Conservation (phyloP, 2,113 vertebrate genomes). For the Dryoscopus gambensis region DNA sequence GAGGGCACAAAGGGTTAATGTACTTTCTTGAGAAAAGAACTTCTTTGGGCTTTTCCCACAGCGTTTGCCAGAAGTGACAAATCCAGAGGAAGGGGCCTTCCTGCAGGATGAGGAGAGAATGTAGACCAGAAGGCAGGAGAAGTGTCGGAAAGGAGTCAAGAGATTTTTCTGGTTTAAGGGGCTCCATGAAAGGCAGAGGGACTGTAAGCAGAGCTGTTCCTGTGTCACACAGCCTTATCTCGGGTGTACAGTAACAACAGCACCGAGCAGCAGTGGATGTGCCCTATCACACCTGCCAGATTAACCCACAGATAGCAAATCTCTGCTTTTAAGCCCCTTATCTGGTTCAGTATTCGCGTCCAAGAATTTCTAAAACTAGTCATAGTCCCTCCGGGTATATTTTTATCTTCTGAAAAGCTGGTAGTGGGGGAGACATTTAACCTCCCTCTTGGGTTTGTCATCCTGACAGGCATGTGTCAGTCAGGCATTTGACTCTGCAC, state of each 20-base stretch:
- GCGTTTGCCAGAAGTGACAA: not conserved
- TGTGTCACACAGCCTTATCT: not conserved
- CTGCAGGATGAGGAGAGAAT: not conserved
- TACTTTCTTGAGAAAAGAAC: not conserved
- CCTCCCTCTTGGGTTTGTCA: not conserved
- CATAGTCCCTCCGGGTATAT: not conserved
- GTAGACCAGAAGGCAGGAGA: not conserved
- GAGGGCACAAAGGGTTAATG: not conserved
- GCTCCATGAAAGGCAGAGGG: not conserved
- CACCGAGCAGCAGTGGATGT: accelerated
- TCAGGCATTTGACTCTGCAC: not conserved
- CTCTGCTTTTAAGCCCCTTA: not conserved
- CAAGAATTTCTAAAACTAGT: not conserved
- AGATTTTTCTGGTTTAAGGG: not conserved
- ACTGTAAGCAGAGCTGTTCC: not conserved
- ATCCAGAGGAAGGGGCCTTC: not conserved
- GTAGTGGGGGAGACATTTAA: not conserved
- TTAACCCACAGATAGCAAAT: not conserved
- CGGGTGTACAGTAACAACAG: not conserved
- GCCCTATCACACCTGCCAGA: not conserved
- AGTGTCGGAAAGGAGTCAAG: accelerated
- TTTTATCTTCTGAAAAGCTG: not conserved
- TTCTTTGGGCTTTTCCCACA: slow-evolving; percentile 19
- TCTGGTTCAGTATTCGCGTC: not conserved
- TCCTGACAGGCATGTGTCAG: slow-evolving; percentile 5